A percentile compares a stretch with the other conserved stretches of the same genome.
Evolutionary conservation across 2,797 vertebrate species (phyloP).

Genomic region (Buphagus erythrorhynchus): DNA sequence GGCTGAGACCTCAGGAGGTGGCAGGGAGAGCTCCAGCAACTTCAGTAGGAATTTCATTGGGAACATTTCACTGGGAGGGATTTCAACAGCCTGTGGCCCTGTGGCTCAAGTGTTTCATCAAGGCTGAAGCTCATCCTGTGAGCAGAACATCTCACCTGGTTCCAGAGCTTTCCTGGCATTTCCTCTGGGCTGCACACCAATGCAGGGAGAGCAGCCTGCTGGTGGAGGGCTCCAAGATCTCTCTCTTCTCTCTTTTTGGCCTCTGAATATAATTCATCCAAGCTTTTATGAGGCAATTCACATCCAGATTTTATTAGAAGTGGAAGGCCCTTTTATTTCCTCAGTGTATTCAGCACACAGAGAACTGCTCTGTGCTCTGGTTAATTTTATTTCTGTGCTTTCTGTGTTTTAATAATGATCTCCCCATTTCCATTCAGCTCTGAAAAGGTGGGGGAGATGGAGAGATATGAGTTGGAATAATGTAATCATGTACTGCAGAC

Average conservation of each 20-base stretch:
- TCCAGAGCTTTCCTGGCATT: not conserved
- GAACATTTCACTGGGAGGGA: not conserved
- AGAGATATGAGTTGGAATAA: not conserved
- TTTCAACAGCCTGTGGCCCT: not conserved
- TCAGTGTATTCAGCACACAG: not conserved
- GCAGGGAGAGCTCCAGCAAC: fast-evolving
- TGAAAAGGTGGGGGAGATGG: not conserved
- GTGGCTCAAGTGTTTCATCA: not conserved
- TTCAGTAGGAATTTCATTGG: not conserved
- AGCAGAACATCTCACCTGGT: not conserved
- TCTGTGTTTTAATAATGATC: conserved; percentile 17
- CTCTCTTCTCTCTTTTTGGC: not conserved
- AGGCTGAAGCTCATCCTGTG: not conserved
- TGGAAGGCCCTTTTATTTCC: conserved; percentile 44
- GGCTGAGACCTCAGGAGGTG: not conserved
- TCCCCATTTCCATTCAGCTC: not conserved
- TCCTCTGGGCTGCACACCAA: not conserved
- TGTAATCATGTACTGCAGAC: not conserved
- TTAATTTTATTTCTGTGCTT: conserved; percentile 36
- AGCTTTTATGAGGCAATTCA: conserved; percentile 20
- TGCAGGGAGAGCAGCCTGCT: not conserved
- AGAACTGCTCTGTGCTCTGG: not conserved
- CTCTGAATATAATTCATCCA: not conserved
- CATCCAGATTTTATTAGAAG: conserved; percentile 19
- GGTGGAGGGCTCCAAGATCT: not conserved